Conservation (phyloP, 2,113 vertebrate genomes). For the Sinocyclocheilus rhinocerous region DNA sequence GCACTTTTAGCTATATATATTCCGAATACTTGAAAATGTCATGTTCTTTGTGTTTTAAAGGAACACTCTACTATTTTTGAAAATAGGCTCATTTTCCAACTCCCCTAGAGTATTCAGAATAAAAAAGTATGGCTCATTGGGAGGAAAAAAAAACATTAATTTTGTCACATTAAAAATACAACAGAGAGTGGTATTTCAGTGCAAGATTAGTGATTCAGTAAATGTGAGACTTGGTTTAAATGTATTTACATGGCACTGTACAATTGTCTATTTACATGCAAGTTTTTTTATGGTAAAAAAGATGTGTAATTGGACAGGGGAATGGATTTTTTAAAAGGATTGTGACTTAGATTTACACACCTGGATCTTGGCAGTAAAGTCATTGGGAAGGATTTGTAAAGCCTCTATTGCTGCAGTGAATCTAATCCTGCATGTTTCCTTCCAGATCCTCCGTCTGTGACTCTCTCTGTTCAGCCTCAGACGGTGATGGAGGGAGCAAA, state of each 20-base stretch:
- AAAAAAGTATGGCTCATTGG: too few relatives aligned
- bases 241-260: neutral
- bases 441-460: slow-evolving; percentile 86
- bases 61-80: too few relatives aligned
- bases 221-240: neutral
- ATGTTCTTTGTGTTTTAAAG: too few relatives aligned
- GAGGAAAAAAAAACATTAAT: neutral
- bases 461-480: slow-evolving; percentile 86
- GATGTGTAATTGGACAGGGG: neutral
- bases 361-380: slow-evolving; percentile 34
- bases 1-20: too few relatives aligned
- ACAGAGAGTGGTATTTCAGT: neutral
- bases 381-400: slow-evolving; percentile 23
- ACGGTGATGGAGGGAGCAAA: slow-evolving; percentile 85
- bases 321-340: slow-evolving; percentile 10
- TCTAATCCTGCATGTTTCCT: slow-evolving; percentile 26
- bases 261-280: neutral
- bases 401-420: slow-evolving; percentile 33
- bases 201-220: neutral
- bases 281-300: neutral
- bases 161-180: neutral
- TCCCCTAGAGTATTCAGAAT: neutral
- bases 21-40: too few relatives aligned
- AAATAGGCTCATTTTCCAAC: too few relatives aligned
- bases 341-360: slow-evolving; percentile 37